These are phyloP conservation scores for Otus sunia DNA, from an alignment of 2,113 vertebrate species.

Conservation along the genomic window DNA sequence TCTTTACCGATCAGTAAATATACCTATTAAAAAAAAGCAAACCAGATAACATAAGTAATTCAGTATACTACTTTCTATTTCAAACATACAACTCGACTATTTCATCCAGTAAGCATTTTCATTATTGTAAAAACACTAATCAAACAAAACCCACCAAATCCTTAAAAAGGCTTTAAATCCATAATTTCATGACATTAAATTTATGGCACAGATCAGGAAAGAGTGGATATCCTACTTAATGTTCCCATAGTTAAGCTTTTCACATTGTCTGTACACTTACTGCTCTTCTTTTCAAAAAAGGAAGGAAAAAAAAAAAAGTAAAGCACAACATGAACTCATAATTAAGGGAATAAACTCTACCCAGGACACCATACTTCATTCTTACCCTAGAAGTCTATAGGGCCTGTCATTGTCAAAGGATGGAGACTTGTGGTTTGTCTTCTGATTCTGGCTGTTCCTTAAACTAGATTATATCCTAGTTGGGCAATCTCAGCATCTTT, in stretches of 20 bases:
- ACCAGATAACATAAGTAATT: background rate
- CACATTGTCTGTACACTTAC: background rate
- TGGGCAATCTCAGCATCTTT: background rate
- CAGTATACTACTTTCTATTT: background rate
- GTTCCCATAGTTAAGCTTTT: background rate
- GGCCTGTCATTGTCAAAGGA: background rate
- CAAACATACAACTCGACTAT: background rate
- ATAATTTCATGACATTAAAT: background rate
- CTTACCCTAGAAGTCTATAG: background rate
- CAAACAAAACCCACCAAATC: background rate
- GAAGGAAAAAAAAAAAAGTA: background rate
- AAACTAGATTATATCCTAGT: background rate
- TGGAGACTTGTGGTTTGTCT: background rate
- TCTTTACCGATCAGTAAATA: slow-evolving; percentile 74
- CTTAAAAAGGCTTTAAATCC: background rate
- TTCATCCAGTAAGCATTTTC: background rate
- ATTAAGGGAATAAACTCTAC: background rate
- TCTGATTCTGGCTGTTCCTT: background rate
- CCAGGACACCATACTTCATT: background rate
- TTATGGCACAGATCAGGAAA: background rate
- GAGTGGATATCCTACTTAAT: background rate
- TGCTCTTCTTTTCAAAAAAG: background rate
- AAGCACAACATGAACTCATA: background rate
- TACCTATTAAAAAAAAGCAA: slow-evolving; percentile 58
- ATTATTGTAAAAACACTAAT: background rate